phyloP scores from a whole-genome alignment of 2,888 invertebrate genomes.

The Sclerodermus sp. region DNA sequence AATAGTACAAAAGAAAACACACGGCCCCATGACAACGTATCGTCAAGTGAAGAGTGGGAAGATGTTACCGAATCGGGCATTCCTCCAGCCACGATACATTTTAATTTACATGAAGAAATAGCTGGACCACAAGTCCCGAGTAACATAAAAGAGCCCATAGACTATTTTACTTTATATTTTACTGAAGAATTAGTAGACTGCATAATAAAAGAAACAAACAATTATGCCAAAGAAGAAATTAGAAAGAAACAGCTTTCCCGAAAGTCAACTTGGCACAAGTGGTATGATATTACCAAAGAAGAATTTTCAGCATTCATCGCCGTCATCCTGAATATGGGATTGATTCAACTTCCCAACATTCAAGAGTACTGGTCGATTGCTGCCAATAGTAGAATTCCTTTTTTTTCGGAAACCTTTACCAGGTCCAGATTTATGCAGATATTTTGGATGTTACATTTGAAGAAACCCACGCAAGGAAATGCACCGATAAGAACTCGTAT shows the following conservation, averaged over 20 bases:
- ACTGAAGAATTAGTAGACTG: slow-evolving; percentile 7
- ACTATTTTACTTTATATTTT: slow-evolving; percentile 16
- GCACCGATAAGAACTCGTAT: slow-evolving; percentile 13
- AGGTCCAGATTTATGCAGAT: slow-evolving; percentile 20
- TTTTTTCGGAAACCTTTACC: slow-evolving; percentile 19
- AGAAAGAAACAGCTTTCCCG: slow-evolving; percentile 8
- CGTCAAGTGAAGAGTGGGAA: slow-evolving; percentile 6
- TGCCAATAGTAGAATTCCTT: slow-evolving; percentile 17
- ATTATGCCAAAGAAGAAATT: slow-evolving; percentile 15
- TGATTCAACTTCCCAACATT: slow-evolving; percentile 17
- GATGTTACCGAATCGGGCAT: slow-evolving; percentile 6
- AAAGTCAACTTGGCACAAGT: slow-evolving; percentile 21
- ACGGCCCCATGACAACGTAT: background rate
- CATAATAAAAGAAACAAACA: slow-evolving; percentile 13
- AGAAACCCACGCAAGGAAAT: slow-evolving; percentile 5
- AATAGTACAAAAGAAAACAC: slow-evolving; percentile 3
- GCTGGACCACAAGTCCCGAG: slow-evolving; percentile 18
- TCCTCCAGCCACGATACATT: slow-evolving; percentile 3
- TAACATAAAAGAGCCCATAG: slow-evolving; percentile 15
- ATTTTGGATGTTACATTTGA: slow-evolving; percentile 21
- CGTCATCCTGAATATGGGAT: slow-evolving; percentile 24
- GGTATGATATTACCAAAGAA: slow-evolving; percentile 16
- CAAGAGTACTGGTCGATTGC: slow-evolving; percentile 21
- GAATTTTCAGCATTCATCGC: slow-evolving; percentile 25
- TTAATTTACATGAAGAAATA: slow-evolving; percentile 4